Evolutionary conservation across 2,888 invertebrate genomes (phyloP).

Genomic region (Brenthis hecate): DNA sequence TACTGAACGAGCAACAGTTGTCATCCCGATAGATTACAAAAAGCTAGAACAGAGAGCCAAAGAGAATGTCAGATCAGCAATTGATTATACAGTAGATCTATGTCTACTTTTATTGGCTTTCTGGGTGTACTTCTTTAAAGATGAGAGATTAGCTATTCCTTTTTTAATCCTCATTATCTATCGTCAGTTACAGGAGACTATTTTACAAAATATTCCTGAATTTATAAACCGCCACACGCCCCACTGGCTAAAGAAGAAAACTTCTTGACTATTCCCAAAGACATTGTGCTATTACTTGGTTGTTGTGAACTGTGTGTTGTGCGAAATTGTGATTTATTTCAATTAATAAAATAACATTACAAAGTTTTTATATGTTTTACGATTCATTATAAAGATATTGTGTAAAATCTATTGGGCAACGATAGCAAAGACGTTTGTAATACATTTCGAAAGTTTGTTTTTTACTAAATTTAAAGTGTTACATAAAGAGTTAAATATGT

Average conservation of each 20-base stretch:
- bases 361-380: constrained; percentile 51
- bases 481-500: constrained; percentile 48
- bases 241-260: constrained; percentile 70
- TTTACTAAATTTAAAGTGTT: constrained; percentile 52
- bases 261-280: constrained; percentile 73
- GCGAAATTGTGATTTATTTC: constrained; percentile 67
- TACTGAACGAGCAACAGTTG: constrained; percentile 72
- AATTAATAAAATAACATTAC: constrained; percentile 57
- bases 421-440: constrained; percentile 47
- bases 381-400: constrained; percentile 42
- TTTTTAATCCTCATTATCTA: constrained; percentile 89
- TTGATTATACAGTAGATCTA: constrained; percentile 89
- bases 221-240: constrained; percentile 77
- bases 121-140: constrained; percentile 91
- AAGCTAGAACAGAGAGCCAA: constrained; percentile 84
- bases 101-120: constrained; percentile 89
- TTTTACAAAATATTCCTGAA: constrained; percentile 81
- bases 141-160: constrained; percentile 90
- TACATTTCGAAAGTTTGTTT: constrained; percentile 49
- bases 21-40: constrained; percentile 78
- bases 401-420: constrained; percentile 61
- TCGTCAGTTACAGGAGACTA: constrained; percentile 87
- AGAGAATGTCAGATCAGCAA: constrained; percentile 85
- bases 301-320: constrained; percentile 63
- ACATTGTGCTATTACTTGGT: constrained; percentile 68